Percentiles rank a stretch among this genome's conserved stretches.
Evolutionary conservation across 2,113 vertebrate genomes (phyloP).

Genomic region (Castor canadensis): DNA sequence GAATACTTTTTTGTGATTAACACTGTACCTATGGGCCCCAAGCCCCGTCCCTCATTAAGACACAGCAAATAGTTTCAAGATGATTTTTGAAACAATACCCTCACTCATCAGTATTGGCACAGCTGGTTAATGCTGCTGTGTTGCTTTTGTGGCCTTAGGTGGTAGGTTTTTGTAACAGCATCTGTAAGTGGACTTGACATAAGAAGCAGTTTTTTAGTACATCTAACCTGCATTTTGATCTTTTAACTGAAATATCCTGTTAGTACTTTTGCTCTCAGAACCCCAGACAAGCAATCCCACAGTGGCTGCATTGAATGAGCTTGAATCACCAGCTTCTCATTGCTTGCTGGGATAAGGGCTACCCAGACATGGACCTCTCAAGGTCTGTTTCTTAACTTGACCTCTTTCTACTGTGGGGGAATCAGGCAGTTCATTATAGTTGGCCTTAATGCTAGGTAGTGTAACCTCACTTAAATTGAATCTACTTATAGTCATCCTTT

Average conservation of each 20-base stretch:
- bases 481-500: background rate
- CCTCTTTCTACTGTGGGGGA: background rate
- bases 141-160: conserved; percentile 60
- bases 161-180: conserved; percentile 54
- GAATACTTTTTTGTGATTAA: conserved; percentile 85
- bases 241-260: conserved; percentile 41
- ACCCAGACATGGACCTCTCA: background rate
- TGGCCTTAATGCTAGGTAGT: background rate
- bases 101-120: conserved; percentile 72
- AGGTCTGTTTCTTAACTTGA: conserved; percentile 20
- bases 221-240: conserved; percentile 44
- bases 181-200: conserved; percentile 51
- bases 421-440: background rate
- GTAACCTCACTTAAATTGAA: conserved; percentile 1
- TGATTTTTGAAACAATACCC: conserved; percentile 74
- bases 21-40: conserved; percentile 76
- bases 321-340: background rate
- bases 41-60: conserved; percentile 82
- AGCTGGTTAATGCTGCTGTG: conserved; percentile 75
- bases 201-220: conserved; percentile 37
- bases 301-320: background rate
- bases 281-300: background rate
- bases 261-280: conserved; percentile 3
- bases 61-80: conserved; percentile 67
- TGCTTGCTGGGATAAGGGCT: conserved; percentile 13